These are phyloP conservation scores for Cacoxenus indagator DNA, from an alignment of 2,888 invertebrate species.

Conservation along the genomic window DNA sequence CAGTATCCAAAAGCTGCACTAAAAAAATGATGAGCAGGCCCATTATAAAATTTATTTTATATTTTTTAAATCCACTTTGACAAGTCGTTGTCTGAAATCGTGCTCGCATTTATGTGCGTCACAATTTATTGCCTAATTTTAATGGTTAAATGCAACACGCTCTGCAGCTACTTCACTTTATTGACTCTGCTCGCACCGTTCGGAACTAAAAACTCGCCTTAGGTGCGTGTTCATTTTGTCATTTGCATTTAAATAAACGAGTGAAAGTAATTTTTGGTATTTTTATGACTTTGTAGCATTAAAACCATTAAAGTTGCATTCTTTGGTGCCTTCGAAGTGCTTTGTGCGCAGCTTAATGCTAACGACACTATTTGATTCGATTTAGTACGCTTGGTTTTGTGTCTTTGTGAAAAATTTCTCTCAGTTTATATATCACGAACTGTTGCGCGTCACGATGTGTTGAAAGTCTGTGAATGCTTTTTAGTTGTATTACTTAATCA, in stretches of 20 bases:
- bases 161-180: slow-evolving; percentile 15
- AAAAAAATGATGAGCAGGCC: not conserved
- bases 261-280: slow-evolving; percentile 58
- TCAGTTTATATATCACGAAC: not conserved
- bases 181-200: not conserved
- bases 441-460: not conserved
- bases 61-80: slow-evolving; percentile 12
- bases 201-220: not conserved
- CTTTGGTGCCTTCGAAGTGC: not conserved
- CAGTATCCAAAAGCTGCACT: not conserved
- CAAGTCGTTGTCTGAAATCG: not conserved
- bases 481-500: slow-evolving; percentile 6
- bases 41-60: slow-evolving; percentile 3
- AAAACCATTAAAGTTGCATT: slow-evolving; percentile 21
- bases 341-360: not conserved
- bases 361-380: not conserved
- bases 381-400: no score
- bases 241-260: slow-evolving; percentile 24
- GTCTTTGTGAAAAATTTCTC: not conserved
- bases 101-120: slow-evolving; percentile 5
- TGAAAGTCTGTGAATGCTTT: not conserved
- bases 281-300: slow-evolving; percentile 40
- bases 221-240: slow-evolving; percentile 7
- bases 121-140: slow-evolving; percentile 17
- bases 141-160: slow-evolving; percentile 21